phyloP scores from a whole-genome alignment of 2,113 vertebrate species.

The Pardalotus punctatus region DNA sequence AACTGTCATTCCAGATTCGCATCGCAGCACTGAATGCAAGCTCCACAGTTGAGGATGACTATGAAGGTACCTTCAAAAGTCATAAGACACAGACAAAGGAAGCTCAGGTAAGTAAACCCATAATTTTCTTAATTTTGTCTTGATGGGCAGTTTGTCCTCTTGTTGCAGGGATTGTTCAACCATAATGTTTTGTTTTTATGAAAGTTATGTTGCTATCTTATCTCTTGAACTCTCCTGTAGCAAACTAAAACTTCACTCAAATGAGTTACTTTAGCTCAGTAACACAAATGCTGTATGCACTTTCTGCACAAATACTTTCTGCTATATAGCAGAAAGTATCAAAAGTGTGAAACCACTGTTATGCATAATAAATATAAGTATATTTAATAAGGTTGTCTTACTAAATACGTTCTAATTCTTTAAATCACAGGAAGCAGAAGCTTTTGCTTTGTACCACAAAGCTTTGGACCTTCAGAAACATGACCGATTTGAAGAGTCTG shows the following conservation, averaged over 20 bases:
- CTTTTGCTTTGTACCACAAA: conserved; percentile 95
- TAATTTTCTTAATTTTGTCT: background rate
- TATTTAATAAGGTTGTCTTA: background rate
- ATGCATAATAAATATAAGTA: background rate
- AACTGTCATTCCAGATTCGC: conserved; percentile 78
- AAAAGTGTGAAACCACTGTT: background rate
- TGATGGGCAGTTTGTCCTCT: background rate
- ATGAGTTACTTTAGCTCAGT: background rate
- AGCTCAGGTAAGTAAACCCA: conserved; percentile 81
- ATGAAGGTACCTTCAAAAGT: conserved; percentile 85
- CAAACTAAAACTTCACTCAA: background rate
- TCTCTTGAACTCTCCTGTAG: background rate
- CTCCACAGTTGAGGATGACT: conserved; percentile 86
- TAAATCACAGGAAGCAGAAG: conserved; percentile 89
- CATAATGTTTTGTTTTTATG: background rate
- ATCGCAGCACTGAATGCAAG: conserved; percentile 95
- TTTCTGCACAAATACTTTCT: background rate
- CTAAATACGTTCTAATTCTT: background rate
- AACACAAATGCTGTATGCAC: background rate
- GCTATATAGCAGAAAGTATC: background rate
- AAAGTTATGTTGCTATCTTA: background rate
- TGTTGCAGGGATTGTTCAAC: background rate
- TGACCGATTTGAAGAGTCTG: conserved; percentile 92
- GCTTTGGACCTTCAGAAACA: conserved; percentile 98
- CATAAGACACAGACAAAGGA: conserved; percentile 94